Conservation (phyloP, 2,888 invertebrate genomes). For the Drosophila differens region DNA sequence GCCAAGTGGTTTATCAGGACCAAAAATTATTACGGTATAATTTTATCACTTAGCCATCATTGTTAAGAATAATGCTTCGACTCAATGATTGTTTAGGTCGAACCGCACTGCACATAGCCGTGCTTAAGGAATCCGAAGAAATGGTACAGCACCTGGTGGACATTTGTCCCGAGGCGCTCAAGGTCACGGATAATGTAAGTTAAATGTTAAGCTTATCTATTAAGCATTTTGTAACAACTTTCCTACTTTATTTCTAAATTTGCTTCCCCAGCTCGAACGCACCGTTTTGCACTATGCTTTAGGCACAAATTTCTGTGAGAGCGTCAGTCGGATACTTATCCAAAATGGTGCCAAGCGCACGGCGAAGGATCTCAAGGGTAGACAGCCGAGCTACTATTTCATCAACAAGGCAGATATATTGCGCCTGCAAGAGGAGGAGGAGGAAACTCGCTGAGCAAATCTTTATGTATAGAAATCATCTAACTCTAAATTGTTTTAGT, state of each 20-base stretch:
- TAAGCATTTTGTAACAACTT: neutral
- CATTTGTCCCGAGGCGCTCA: constrained; percentile 90
- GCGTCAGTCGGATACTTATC: constrained; percentile 92
- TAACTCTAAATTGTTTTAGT: constrained; percentile 54
- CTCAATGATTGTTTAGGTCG: constrained; percentile 86
- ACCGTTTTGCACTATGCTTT: constrained; percentile 96
- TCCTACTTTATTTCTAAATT: neutral
- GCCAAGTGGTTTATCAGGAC: constrained; percentile 82
- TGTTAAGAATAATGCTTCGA: neutral
- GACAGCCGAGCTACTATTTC: constrained; percentile 96
- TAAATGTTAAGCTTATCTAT: neutral
- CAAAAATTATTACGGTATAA: constrained; percentile 85
- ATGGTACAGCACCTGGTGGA: constrained; percentile 92
- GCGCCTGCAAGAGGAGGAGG: constrained; percentile 93
- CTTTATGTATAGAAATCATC: constrained; percentile 26
- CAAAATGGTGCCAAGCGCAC: constrained; percentile 93
- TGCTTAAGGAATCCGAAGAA: constrained; percentile 92
- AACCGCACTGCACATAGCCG: constrained; percentile 93
- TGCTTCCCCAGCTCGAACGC: constrained; percentile 90
- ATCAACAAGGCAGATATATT: constrained; percentile 96
- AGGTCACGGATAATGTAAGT: constrained; percentile 93
- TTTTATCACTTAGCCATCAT: neutral
- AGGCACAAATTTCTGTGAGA: constrained; percentile 94
- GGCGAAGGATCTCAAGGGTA: constrained; percentile 93
- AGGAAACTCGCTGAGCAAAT: constrained; percentile 84